A percentile compares a stretch with the other conserved stretches of the same genome.
phyloP scores from a whole-genome alignment of 2,113 vertebrate species.

The Tupaia tana region DNA sequence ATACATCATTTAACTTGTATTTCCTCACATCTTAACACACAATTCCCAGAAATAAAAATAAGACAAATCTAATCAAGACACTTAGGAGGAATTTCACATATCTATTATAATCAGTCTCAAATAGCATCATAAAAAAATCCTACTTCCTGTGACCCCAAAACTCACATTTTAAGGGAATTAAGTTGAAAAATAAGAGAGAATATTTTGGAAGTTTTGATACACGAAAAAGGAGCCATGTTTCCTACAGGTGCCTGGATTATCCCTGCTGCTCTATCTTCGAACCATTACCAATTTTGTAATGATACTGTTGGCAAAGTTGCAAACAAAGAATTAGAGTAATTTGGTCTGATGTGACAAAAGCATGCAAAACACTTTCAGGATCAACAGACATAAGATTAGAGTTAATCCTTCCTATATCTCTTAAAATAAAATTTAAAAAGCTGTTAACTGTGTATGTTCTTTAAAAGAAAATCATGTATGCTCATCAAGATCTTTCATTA shows the following conservation, averaged over 20 bases:
- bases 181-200: slow-evolving; percentile 41
- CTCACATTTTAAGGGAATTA: slow-evolving; percentile 56
- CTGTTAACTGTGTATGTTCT: slow-evolving; percentile 35
- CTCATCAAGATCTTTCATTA: slow-evolving; percentile 31
- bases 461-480: slow-evolving; percentile 52
- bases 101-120: neutral
- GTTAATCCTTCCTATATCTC: slow-evolving; percentile 71
- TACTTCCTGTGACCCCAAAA: neutral
- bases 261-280: slow-evolving; percentile 43
- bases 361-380: slow-evolving; percentile 68
- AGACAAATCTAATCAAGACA: slow-evolving; percentile 13
- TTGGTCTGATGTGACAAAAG: slow-evolving; percentile 67
- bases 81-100: slow-evolving; percentile 26
- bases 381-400: slow-evolving; percentile 42
- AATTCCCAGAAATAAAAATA: slow-evolving; percentile 53
- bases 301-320: slow-evolving; percentile 67
- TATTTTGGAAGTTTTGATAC: slow-evolving; percentile 50
- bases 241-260: neutral
- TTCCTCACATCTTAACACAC: slow-evolving; percentile 31
- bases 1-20: neutral
- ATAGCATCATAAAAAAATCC: slow-evolving; percentile 24
- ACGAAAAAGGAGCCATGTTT: slow-evolving; percentile 9
- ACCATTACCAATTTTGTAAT: slow-evolving; percentile 64
- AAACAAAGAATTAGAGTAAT: slow-evolving; percentile 73
- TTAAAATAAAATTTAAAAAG: neutral